Base-by-base conservation (phyloP, 2,797 vertebrate species). In the Sebastes melanostomus region DNA sequence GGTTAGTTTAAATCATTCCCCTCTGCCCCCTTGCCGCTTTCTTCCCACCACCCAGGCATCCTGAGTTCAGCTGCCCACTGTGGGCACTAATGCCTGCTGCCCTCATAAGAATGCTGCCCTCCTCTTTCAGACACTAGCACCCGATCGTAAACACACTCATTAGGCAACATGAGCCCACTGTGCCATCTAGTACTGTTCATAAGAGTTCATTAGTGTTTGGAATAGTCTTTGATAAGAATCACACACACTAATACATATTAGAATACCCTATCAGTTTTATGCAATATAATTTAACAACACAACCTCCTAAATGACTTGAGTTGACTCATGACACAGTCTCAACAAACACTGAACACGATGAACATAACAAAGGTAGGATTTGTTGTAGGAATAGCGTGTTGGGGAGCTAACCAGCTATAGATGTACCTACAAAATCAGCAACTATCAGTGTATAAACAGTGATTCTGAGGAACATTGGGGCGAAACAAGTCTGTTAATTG, bases 101-200 rank as follows among this genome's bases (percentile, higher is more conserved):
- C 92, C 85, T 50, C 11, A 65, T 12, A 72, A 80, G 88, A 93
- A 95, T 92, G 87, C 60, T 24, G 27, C 63, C 81, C 87, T 70
- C 46, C 72, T 65, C 50, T 80, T 61, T 16, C 72, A 55, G 25
- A 75, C 42, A 30, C 59, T 29, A n/a, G 22, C 55, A 55, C 59
- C 61, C 13, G 10, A 66, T 20, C 8, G 2, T 61, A 72, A 81
- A 84, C 78, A 69, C 62, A 74, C 72, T 81, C 71, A 54, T 36
- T 66, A 54, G 29, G 73, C 54, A 73, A 75, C 77, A 61, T 27
- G 60, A 75, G 46, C 56, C 76, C 78, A n/a, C 34, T 4, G 22
- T 56, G 78, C 36, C 66, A 72, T 80, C 69, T 25, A 20, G 46
- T 5, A 70, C 11, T 10, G 66, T 38, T 77, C 34, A 65, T 72